phyloP scores from a whole-genome alignment of 2,888 invertebrate species.

The Mechanitis messenoides region DNA sequence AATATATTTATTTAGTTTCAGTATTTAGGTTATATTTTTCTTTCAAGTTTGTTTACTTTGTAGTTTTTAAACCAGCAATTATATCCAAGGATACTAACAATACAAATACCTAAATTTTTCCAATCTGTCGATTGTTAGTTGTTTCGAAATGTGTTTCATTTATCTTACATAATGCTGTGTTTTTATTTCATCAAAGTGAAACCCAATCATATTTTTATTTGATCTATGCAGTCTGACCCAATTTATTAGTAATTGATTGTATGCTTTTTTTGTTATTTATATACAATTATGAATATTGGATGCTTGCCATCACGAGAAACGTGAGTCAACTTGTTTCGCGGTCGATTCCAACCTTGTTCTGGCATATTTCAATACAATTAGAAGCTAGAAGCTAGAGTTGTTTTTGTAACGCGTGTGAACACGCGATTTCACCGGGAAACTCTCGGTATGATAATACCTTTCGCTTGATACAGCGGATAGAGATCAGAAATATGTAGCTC shows the following conservation, averaged over 20 bases:
- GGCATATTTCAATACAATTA: constrained; percentile 61
- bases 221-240: constrained; percentile 12
- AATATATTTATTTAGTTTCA: no score
- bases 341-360: constrained; percentile 40
- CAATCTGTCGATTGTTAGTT: no score
- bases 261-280: constrained; percentile 38
- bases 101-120: no score
- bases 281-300: constrained; percentile 54
- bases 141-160: no score
- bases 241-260: constrained; percentile 26
- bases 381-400: constrained; percentile 46
- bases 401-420: constrained; percentile 67
- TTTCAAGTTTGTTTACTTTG: no score
- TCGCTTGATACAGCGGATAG: constrained; percentile 68
- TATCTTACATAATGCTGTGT: no score
- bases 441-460: constrained; percentile 62
- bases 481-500: constrained; percentile 55
- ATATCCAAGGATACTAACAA: no score
- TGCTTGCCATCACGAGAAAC: constrained; percentile 52
- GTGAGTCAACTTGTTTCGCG: constrained; percentile 46
- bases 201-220: no score
- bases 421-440: constrained; percentile 71
- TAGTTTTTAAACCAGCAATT: no score
- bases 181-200: no score
- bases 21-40: neutral